Conservation (phyloP, 2,113 vertebrate genomes). For the Clarias macrocephalus region DNA sequence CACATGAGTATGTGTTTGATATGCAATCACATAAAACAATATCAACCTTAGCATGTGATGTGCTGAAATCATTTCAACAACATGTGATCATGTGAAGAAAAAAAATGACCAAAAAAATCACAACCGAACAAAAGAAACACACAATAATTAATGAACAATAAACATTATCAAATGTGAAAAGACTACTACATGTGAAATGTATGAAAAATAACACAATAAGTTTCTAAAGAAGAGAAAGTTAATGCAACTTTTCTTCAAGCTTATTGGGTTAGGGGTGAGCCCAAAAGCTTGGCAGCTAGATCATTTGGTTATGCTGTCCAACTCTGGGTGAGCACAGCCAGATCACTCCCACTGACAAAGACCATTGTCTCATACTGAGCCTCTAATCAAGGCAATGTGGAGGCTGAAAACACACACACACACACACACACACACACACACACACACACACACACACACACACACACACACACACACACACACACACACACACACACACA, state of each 20-base stretch:
- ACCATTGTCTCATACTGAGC: constrained; percentile 59
- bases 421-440: constrained; percentile 29
- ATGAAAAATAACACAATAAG: background rate
- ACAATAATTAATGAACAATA: background rate
- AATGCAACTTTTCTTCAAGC: constrained; percentile 53
- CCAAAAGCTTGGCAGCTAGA: constrained; percentile 61
- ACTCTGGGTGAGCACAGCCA: constrained; percentile 53
- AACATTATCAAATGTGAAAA: background rate
- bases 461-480: constrained; percentile 30
- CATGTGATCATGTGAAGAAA: background rate
- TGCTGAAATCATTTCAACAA: background rate
- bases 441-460: constrained; percentile 35
- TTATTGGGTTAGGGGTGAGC: constrained; percentile 61
- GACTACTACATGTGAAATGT: background rate
- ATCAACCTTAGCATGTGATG: background rate
- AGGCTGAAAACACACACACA: constrained; percentile 34
- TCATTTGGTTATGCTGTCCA: constrained; percentile 57
- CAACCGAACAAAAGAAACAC: background rate
- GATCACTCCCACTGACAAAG: constrained; percentile 63
- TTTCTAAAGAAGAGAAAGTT: background rate
- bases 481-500: constrained; percentile 3
- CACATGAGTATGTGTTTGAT: background rate
- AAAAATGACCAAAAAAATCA: background rate
- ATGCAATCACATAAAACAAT: background rate
- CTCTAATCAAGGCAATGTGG: constrained; percentile 61